Evolutionary conservation across 2,888 invertebrate genomes (phyloP), one percentile per base, ranked within the genome.

Genomic region (Lepidocyrtinus sp.): DNA sequence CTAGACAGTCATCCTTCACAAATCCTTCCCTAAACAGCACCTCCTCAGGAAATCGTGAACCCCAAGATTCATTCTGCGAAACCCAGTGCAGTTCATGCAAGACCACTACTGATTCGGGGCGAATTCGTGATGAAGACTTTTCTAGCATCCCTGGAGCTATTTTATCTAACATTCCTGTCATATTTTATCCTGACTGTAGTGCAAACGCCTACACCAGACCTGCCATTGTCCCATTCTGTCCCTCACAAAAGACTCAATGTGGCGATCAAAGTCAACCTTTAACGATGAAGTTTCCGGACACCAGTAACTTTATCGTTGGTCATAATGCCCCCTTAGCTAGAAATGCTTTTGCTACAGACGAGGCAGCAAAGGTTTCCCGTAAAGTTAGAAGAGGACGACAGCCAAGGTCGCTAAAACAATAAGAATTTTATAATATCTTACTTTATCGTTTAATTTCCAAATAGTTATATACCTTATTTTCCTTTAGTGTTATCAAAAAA

Each of bases 181-280:
- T 86, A 12, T 86, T 84, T 72, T 85, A 85, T 45, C 86, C 86
- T 1, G 86, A 86, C 61, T 86, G 86, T 24, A 75, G 77, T 64
- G 72, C 79, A 3, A 84, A 82, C 62, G 85, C 85, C 1, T 85
- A 82, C 65, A 67, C 81, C 9, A 77, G 84, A 55, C 86, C 86
- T 46, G 86, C 86, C 26, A 82, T 86, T 55, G 85, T 86, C 24
- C 86, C 86, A 27, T 86, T 82, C 69, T 86, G 86, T 62, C 84
- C 86, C 1, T 70, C 85, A 17, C 45, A 50, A 19, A 78, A 82
- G 22, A 70, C 82, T 50, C 84, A 84, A 67, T 79, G 83, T 19
- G 17, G 65, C 19, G 46, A 62, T n/a, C 73, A 76, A 24, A n/a
- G n/a, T n/a, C 79, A 70, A 26, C 74, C 82, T 1, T 67, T 86